These are phyloP conservation scores for Alauda arvensis DNA, from an alignment of 2,797 vertebrate species.

Conservation along the genomic window DNA sequence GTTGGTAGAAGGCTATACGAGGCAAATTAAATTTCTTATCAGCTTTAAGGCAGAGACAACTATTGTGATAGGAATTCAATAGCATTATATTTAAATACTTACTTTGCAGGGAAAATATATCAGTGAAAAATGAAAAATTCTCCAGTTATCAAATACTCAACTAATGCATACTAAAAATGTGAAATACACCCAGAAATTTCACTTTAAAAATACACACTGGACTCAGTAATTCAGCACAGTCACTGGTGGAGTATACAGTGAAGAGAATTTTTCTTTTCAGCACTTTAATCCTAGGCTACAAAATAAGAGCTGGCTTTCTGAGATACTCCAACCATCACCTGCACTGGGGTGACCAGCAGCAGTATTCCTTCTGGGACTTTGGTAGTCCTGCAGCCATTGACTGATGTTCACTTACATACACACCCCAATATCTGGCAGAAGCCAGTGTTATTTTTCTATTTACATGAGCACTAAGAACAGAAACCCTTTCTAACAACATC, in stretches of 20 bases:
- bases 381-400: background rate
- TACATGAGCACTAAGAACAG: background rate
- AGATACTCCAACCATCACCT: background rate
- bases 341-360: background rate
- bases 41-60: background rate
- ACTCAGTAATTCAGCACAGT: background rate
- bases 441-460: background rate
- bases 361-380: background rate
- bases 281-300: background rate
- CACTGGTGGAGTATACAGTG: background rate
- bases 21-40: constrained; percentile 7
- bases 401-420: background rate
- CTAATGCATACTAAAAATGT: background rate
- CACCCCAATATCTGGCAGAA: background rate
- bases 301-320: background rate
- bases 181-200: background rate
- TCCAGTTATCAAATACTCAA: background rate
- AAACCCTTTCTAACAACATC: background rate
- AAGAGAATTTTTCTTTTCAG: background rate
- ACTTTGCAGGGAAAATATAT: background rate
- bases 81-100: background rate
- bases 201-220: background rate
- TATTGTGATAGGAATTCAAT: background rate
- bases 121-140: background rate
- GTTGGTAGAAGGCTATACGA: background rate